Base-by-base conservation (phyloP, 2,113 vertebrate species). In the Stegostoma tigrinum region DNA sequence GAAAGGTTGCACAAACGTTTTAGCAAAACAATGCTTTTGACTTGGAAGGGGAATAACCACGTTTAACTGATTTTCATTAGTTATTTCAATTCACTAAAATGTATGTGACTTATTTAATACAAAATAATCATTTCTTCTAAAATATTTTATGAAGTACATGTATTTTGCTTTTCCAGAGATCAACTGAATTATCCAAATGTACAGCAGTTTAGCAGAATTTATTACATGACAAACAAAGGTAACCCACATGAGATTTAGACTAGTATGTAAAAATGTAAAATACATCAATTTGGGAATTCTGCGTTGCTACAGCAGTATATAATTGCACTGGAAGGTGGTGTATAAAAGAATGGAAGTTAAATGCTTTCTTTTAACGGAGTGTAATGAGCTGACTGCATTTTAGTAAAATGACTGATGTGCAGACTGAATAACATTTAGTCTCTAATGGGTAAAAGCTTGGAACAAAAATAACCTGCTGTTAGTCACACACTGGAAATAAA, bases 341-440 rank as follows among this genome's bases (percentile, higher is more conserved):
- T 95, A 75, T 95, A 95, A 95, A 95, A 95, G 94, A 68, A 72
- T 61, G 68, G 68, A 95, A 67, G 94, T 95, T 95, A 95, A 95
- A 95, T 75, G 68, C 23, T 95, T 95, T 95, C 94, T 95, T 95
- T 75, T 95, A 95, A 95, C 45, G 68, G 42, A 95, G 42, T 68
- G 34, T 95, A 95, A 95, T n/a, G 94, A 34, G 30, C 67, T 95
- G 94, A 75, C 94, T 95, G 68, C 93, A 95, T 95, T 95, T 42
- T 95, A 27, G 4, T 30, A 95, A 48, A 72, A 95, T 95, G 94
- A 95, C 67, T 95, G 45, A 95, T 95, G 93, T 27, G 38, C 30
- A 42, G 67, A 70, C 38, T 30, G 67, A 95, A 30, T 95, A 95
- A 95, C 67, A 72, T 95, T 91, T 94, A 42, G 70, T 95, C 61